Evolutionary conservation across 2,797 vertebrate species (phyloP).

Genomic region (Dendrocincla tyrannina): DNA sequence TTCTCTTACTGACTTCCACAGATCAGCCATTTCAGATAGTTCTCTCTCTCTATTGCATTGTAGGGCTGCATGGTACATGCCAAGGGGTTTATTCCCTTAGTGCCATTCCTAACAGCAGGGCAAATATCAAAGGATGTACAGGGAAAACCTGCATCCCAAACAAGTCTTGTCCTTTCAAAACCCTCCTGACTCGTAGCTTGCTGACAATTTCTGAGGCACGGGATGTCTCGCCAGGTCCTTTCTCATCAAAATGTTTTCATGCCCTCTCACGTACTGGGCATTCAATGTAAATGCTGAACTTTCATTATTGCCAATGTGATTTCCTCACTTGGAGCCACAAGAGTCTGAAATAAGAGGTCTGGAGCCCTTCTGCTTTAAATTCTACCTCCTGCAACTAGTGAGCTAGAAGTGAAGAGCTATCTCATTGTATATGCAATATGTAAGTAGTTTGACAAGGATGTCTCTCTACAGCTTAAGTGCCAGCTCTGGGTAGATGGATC

Average conservation of each 20-base stretch:
- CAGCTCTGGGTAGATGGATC: constrained; percentile 49
- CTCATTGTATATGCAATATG: constrained; percentile 49
- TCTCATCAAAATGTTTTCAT: not conserved
- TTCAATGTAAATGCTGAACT: not conserved
- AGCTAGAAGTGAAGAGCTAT: constrained; percentile 27
- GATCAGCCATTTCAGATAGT: not conserved
- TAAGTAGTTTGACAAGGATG: constrained; percentile 54
- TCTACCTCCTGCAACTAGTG: not conserved
- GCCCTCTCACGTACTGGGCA: not conserved
- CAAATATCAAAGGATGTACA: not conserved
- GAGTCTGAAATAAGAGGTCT: constrained; percentile 9
- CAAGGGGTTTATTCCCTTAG: not conserved
- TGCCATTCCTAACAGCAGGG: not conserved
- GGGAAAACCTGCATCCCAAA: not conserved
- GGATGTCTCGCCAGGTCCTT: not conserved
- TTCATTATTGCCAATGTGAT: not conserved
- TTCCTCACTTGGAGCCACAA: not conserved
- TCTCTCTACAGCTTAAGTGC: constrained; percentile 28
- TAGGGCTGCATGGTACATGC: not conserved
- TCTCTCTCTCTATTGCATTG: not conserved
- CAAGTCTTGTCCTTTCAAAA: not conserved
- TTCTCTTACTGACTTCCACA: not conserved
- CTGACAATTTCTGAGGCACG: not conserved
- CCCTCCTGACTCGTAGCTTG: not conserved
- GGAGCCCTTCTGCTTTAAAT: constrained; percentile 42